Evolutionary conservation across 2,888 invertebrate species (phyloP).

Genomic region (Chrysina gloriosa): DNA sequence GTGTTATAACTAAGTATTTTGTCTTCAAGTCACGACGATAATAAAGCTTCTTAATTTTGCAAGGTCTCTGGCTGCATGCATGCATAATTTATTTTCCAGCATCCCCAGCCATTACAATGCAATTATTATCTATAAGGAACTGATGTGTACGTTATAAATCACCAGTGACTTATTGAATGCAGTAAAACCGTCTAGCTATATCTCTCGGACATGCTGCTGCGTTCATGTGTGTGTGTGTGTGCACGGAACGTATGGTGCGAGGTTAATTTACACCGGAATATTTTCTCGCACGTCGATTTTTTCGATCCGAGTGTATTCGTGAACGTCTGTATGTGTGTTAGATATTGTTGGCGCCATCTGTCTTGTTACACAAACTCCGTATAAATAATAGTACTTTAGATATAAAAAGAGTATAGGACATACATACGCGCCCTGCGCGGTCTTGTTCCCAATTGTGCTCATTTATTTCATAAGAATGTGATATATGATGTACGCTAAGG

Average conservation of each 20-base stretch:
- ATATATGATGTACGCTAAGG: no score
- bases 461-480: background rate
- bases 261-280: conserved; percentile 53
- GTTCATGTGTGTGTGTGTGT: conserved; percentile 23
- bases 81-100: conserved; percentile 50
- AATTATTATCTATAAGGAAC: conserved; percentile 56
- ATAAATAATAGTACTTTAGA: conserved; percentile 26
- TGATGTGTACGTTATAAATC: conserved; percentile 54
- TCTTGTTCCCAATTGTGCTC: background rate
- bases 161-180: conserved; percentile 56
- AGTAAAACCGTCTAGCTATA: conserved; percentile 54
- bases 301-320: conserved; percentile 14
- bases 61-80: conserved; percentile 41
- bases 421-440: background rate
- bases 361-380: conserved; percentile 46
- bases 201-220: conserved; percentile 42
- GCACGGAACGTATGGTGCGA: conserved; percentile 49
- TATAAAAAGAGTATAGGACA: background rate
- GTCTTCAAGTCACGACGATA: conserved; percentile 43
- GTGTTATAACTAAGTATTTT: conserved; percentile 34
- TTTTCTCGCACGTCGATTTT: conserved; percentile 47
- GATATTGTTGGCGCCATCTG: conserved; percentile 54
- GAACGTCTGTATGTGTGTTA: conserved; percentile 41
- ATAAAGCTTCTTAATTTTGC: conserved; percentile 46
- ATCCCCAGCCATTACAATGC: conserved; percentile 52